Evolutionary conservation across 2,113 vertebrate species (phyloP).

Genomic region (Mirza zaza): DNA sequence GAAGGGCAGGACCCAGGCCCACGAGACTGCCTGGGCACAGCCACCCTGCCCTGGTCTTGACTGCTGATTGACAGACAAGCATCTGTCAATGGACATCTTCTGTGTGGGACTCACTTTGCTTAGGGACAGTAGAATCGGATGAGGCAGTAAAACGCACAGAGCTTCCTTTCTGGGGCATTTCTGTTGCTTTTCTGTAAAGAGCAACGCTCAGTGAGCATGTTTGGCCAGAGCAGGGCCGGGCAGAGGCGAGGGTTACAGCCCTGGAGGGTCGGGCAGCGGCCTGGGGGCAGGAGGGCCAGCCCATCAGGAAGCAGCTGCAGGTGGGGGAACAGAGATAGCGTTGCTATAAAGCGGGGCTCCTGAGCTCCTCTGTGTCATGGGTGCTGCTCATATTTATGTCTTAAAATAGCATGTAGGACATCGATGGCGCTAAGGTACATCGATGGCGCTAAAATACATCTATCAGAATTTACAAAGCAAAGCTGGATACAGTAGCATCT

Average conservation of each 20-base stretch:
- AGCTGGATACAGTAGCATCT: fast-evolving
- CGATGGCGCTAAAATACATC: background rate
- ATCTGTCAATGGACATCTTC: background rate
- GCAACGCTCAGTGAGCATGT: fast-evolving
- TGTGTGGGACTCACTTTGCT: background rate
- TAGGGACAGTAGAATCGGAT: background rate
- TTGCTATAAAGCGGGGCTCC: background rate
- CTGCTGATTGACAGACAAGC: too few relatives aligned
- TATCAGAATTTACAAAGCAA: background rate
- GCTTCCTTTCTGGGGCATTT: too few relatives aligned
- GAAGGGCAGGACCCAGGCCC: background rate
- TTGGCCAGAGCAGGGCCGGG: background rate
- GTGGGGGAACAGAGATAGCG: fast-evolving
- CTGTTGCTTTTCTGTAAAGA: background rate
- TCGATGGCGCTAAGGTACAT: too few relatives aligned
- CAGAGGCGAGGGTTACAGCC: fast-evolving
- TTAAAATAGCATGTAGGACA: background rate
- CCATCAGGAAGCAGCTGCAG: fast-evolving
- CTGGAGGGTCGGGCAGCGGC: too few relatives aligned
- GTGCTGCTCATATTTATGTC: background rate
- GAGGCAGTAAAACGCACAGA: fast-evolving
- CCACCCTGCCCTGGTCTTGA: background rate
- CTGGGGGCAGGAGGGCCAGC: background rate
- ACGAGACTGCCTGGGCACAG: background rate
- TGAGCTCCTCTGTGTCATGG: fast-evolving